Evolutionary conservation across 2,113 vertebrate genomes (phyloP).

Genomic region (Cricetomys ansorgei): DNA sequence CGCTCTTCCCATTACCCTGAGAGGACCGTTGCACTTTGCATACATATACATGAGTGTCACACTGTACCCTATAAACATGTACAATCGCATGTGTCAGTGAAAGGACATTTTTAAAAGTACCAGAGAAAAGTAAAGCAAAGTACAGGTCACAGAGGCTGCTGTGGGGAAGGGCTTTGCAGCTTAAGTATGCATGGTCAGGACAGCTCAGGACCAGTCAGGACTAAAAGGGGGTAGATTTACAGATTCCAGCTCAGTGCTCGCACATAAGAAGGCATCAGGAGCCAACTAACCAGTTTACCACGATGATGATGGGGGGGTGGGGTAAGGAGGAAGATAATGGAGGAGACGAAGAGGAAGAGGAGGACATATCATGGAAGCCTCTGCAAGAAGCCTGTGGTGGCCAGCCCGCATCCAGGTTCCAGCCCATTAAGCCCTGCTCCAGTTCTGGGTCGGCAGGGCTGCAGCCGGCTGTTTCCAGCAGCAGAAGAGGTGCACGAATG

Average conservation of each 20-base stretch:
- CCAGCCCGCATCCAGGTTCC: not conserved
- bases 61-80: not conserved
- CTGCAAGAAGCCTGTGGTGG: not conserved
- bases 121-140: not conserved
- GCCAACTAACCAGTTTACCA: not conserved
- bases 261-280: not conserved
- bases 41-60: not conserved
- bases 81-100: not conserved
- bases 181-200: not conserved
- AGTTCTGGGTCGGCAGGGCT: not conserved
- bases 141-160: not conserved
- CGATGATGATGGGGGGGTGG: accelerated
- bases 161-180: not conserved
- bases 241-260: not conserved
- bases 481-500: conserved; percentile 19
- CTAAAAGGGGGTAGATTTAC: not conserved
- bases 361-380: not conserved
- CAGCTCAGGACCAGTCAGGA: not conserved
- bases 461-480: not conserved
- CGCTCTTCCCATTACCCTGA: not conserved
- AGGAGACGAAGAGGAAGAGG: not conserved
- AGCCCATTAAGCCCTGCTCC: not conserved
- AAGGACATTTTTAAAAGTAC: not conserved
- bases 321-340: not conserved
- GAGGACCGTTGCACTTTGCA: not conserved